Evolutionary conservation across 2,888 invertebrate genomes (phyloP).

Genomic region (Tipula helvola): DNA sequence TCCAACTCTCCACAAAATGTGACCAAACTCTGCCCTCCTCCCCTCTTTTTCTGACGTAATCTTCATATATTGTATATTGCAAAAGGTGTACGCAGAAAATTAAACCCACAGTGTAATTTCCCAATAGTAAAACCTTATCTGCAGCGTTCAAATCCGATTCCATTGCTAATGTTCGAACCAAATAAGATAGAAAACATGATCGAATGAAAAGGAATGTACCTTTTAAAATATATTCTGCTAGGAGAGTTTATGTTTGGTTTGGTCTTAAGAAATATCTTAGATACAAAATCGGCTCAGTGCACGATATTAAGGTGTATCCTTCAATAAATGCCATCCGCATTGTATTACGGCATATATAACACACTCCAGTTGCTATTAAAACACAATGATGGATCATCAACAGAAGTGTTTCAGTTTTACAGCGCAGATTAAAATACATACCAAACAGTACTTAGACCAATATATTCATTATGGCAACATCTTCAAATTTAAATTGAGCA

Average conservation of each 20-base stretch:
- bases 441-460: not conserved
- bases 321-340: not conserved
- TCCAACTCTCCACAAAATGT: too few relatives aligned
- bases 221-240: not conserved
- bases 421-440: not conserved
- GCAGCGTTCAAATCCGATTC: not conserved
- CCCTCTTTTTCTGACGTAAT: too few relatives aligned
- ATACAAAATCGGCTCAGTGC: not conserved
- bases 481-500: not conserved
- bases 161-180: not conserved
- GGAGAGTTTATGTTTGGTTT: not conserved
- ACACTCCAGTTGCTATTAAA: not conserved
- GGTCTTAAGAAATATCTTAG: not conserved
- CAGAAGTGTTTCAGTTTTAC: not conserved
- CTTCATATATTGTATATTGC: too few relatives aligned
- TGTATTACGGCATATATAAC: not conserved
- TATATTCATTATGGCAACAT: not conserved
- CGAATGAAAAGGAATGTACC: not conserved
- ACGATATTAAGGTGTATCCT: not conserved
- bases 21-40: too few relatives aligned
- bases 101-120: not conserved
- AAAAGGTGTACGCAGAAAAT: not conserved
- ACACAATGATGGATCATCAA: not conserved
- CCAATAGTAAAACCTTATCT: not conserved
- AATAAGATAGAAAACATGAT: not conserved